Conservation (phyloP, 1,140 invertebrate genomes). For the Bombus cullumanus region DNA sequence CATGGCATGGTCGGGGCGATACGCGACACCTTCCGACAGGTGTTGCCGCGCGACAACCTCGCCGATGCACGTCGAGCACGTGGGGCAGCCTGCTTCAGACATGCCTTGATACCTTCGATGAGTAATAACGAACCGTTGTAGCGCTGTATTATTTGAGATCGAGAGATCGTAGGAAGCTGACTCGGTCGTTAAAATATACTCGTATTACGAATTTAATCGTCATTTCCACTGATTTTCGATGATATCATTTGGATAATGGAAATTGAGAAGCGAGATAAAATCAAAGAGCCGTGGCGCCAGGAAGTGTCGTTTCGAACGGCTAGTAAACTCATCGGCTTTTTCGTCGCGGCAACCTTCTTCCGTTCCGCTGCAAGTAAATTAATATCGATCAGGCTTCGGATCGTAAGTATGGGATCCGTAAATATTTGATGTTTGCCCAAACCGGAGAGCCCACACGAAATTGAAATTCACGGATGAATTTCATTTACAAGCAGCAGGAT, state of each 20-base stretch:
- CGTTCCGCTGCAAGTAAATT: not conserved
- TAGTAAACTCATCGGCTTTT: not conserved
- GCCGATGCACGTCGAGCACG: not conserved
- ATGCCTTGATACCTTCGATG: not conserved
- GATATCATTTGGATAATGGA: not conserved
- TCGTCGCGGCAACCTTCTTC: not conserved
- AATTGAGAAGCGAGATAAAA: not conserved
- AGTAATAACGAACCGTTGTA: no score
- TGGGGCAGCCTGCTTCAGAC: not conserved
- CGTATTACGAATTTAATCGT: not conserved
- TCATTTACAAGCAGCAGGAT: not conserved
- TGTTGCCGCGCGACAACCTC: conserved; percentile 1
- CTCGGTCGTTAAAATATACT: no score
- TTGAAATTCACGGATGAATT: conserved; percentile 34
- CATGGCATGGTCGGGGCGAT: not conserved
- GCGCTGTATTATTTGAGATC: no score
- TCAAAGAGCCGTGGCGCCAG: not conserved
- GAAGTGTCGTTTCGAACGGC: not conserved
- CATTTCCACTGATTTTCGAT: not conserved
- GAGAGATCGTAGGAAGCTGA: no score
- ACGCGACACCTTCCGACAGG: conserved; percentile 37
- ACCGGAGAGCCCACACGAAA: not conserved
- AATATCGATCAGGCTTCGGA: conserved; percentile 26
- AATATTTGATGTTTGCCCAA: conserved; percentile 31
- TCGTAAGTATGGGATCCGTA: conserved; percentile 11